These are phyloP conservation scores for Bothrops jararaca DNA, from an alignment of 2,113 vertebrate genomes.

Conservation along the genomic window DNA sequence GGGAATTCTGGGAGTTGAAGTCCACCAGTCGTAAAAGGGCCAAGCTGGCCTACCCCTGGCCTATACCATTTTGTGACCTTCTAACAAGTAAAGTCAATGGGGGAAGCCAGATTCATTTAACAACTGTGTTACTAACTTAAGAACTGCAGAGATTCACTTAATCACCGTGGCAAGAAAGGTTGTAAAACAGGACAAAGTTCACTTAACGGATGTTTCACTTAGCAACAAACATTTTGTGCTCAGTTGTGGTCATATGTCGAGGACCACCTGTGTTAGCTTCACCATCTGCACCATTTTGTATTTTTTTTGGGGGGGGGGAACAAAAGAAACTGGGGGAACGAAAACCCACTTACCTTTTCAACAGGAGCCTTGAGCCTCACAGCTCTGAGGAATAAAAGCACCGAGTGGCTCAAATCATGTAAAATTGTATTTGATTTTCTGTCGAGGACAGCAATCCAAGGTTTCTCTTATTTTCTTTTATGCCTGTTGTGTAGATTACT, in stretches of 20 bases:
- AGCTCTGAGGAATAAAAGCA: constrained; percentile 29
- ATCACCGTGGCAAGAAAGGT: neutral
- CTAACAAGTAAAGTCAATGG: too few species aligned
- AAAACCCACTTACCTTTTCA: constrained; percentile 12
- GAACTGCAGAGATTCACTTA: neutral
- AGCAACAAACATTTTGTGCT: neutral
- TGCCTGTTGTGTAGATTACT: constrained; percentile 59
- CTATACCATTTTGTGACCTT: too few species aligned
- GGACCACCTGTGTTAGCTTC: neutral
- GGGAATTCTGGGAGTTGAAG: too few species aligned
- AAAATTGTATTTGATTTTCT: constrained; percentile 57
- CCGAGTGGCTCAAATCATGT: constrained; percentile 54
- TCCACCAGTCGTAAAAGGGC: too few species aligned
- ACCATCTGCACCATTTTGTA: neutral
- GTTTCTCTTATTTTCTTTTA: constrained; percentile 48
- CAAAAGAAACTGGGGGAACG: too few species aligned
- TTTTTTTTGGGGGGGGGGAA: neutral
- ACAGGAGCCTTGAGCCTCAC: constrained; percentile 20
- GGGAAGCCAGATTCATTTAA: neutral
- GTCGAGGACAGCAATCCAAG: constrained; percentile 34
- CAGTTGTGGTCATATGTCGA: rapidly evolving
- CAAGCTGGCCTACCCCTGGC: too few species aligned
- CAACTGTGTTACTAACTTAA: neutral
- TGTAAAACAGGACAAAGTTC: neutral
- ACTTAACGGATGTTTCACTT: neutral